Conservation (phyloP, 2,113 vertebrate genomes). For the Symphodus melops region DNA sequence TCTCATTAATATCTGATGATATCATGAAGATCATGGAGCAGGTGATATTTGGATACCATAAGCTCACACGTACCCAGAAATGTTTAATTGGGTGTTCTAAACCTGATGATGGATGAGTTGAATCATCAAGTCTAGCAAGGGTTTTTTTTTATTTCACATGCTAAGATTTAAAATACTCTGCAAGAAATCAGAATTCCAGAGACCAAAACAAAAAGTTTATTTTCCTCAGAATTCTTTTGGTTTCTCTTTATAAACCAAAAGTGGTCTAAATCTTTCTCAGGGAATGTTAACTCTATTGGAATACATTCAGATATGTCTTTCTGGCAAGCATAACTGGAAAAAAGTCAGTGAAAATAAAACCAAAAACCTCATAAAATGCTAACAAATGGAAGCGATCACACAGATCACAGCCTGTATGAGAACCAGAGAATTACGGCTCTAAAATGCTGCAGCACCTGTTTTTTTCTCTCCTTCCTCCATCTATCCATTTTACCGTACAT, state of each 20-base stretch:
- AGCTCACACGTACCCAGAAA: not conserved
- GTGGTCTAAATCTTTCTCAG: not conserved
- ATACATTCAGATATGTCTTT: slow-evolving; percentile 17
- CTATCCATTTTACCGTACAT: slow-evolving; percentile 25
- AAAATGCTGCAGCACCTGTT: slow-evolving; percentile 35
- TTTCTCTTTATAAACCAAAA: not conserved
- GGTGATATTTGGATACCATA: not conserved
- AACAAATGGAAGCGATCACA: slow-evolving; percentile 37
- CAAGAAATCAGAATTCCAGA: not conserved
- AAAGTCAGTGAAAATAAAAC: not conserved
- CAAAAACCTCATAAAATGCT: slow-evolving; percentile 27
- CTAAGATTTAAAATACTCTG: not conserved
- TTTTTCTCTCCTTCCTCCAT: not conserved
- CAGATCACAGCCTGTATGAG: slow-evolving; percentile 30
- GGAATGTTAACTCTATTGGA: not conserved
- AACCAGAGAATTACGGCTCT: slow-evolving; percentile 36
- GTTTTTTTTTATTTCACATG: not conserved
- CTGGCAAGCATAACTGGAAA: slow-evolving; percentile 27
- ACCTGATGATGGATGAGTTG: not conserved
- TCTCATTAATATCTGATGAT: slow-evolving; percentile 37
- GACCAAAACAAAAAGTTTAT: not conserved
- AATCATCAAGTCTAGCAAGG: not conserved
- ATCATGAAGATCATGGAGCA: not conserved
- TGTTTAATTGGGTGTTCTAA: not conserved
- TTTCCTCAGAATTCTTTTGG: not conserved